Evolutionary conservation across 2,888 invertebrate species (phyloP), one percentile per base, ranked within the genome.

Genomic region (Sussaba pulchella): DNA sequence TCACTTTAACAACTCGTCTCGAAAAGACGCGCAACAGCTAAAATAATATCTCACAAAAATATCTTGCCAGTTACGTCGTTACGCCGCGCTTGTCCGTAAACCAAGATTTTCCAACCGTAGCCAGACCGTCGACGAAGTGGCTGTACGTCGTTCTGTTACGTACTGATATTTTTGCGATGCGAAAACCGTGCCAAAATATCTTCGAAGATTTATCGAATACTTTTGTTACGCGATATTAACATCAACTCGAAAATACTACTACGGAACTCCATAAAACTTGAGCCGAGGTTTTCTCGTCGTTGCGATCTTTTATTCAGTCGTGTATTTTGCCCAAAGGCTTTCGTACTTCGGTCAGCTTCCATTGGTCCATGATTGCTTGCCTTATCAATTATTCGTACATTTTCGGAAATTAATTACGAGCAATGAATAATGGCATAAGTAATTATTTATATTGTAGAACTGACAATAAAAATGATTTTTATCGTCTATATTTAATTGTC

Each of bases 201-300:
- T 66, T 70, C n/a, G 10, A 64, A 84, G 84, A 85, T 86, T 87
- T 86, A 84, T 87, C 80, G 74, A 81, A 83, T 82, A 80, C 79
- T 85, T 86, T 86, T 84, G 85, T 85, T 82, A 81, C 57, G 64
- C 70, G 76, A 70, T 70, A 64, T 76, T 76, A 54, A 67, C 63
- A 64, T 64, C 63, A 70, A 52, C 52, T 21, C 19, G 57, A 50
- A 24, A 36, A 74, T 67, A 69, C 52, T 72, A 47, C 61, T 61
- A 19, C 6, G 43, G 14, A 47, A 36, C 31, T 72, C 75, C 26
- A 57, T 59, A 47, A 66, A 47, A 47, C 66, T 36, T n/a, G n/a
- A n/a, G n/a, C 26, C 10, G 10, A 43, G 52, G n/a, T 14, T 6
- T 14, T 26, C 24, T 21, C 12, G 14, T 39, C 19, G 19, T 39